Conservation (phyloP, 2,797 vertebrate genomes). For the Vespertilio murinus region DNA sequence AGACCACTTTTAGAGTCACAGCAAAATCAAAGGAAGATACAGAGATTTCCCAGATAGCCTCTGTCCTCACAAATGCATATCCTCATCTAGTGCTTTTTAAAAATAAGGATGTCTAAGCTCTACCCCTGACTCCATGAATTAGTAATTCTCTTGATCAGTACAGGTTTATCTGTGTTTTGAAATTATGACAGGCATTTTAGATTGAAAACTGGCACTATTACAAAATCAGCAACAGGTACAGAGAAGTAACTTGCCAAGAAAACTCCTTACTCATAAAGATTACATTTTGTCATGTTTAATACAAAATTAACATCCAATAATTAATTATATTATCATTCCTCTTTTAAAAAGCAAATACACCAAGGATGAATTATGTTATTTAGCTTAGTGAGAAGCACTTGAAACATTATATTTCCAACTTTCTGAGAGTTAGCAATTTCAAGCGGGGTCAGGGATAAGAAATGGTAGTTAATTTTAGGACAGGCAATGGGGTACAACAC, state of each 20-base stretch:
- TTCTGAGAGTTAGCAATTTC: background rate
- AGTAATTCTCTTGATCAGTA: background rate
- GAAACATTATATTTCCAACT: background rate
- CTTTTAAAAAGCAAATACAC: slow-evolving; percentile 3
- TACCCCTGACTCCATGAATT: background rate
- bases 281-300: slow-evolving; percentile 3
- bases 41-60: background rate
- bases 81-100: background rate
- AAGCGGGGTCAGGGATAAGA: background rate
- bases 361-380: background rate
- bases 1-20: background rate
- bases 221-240: background rate
- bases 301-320: slow-evolving; percentile 23
- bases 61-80: background rate
- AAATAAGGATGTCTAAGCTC: background rate
- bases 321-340: background rate
- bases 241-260: background rate
- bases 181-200: background rate
- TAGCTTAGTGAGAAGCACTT: background rate
- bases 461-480: background rate
- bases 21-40: background rate
- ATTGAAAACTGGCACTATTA: background rate
- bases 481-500: background rate
- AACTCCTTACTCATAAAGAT: background rate
- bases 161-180: background rate